Base-by-base conservation (phyloP, 2,888 invertebrate genomes). In the Archaeoteleia sp. region DNA sequence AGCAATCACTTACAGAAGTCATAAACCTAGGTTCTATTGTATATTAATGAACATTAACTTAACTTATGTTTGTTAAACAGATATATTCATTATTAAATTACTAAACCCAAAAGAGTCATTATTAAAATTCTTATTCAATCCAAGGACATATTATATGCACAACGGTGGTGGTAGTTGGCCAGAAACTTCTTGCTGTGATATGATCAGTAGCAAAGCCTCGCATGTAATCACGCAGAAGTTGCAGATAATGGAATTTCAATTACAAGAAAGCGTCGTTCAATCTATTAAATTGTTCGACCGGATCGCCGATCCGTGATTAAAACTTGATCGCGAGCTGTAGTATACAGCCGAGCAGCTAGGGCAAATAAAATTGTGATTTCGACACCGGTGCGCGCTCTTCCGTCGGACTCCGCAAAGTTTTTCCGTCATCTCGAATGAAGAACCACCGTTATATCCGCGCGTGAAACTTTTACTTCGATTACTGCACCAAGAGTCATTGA, bases 221-320 rank as follows among this genome's bases (percentile, higher is more conserved):
- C 69, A 82, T 79, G 80, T 80, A 82, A 83, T 84, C 82, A 81
- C 77, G 79, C 74, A 82, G 84, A 84, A 85, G 81, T 74, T 74
- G 67, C 71, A 74, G 84, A 84, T 85, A 84, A 84, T 81, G 76
- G 79, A 79, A 76, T 82, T 84, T 83, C 84, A 84, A 85, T 85
- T 84, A 84, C 74, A 67, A 70, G 45, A 46, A 70, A 71, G 58
- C 54, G 62, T 45, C 66, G 67, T 74, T 74, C 73, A 67, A 76
- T 75, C 74, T 70, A 72, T 70, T 58, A 63, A 53, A 58, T 70
- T 53, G 71, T 58, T 69, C 53, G 65, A 55, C 39, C 63, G 55
- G 48, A 68, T 67, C 43, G 49, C 17, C 67, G 57, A 58, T 71
- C 61, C 53, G 45, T 70, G 71, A 74, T 72, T 72, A 72, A 70